phyloP scores from a whole-genome alignment of 64 coral and sea anemone species.

The Hydrozoanthus tunicans region DNA sequence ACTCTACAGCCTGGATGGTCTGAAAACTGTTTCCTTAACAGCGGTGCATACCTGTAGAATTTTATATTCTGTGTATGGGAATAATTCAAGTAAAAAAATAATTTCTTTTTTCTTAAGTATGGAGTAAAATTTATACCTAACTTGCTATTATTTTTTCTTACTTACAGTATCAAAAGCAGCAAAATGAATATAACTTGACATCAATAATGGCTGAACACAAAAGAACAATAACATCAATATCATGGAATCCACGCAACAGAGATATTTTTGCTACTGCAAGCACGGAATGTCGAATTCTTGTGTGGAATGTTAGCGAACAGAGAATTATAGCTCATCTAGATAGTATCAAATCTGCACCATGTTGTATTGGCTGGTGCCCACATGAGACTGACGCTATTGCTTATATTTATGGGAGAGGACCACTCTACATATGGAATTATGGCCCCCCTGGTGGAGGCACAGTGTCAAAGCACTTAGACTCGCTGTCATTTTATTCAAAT shows the following conservation, averaged over 20 bases:
- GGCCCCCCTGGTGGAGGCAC: slow-evolving; percentile 25
- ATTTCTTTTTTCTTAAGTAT: no score
- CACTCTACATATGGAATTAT: slow-evolving; percentile 80
- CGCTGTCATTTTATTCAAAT: slow-evolving; percentile 83
- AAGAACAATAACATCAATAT: slow-evolving; percentile 93
- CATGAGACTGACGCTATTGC: slow-evolving; percentile 68
- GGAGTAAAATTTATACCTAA: not conserved
- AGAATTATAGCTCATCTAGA: slow-evolving; percentile 61
- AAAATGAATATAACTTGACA: slow-evolving; percentile 75
- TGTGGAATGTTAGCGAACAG: slow-evolving; percentile 93
- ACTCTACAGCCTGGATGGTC: no score
- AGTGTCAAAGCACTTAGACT: slow-evolving; percentile 77
- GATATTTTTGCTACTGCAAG: slow-evolving; percentile 90
- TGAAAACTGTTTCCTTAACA: no score
- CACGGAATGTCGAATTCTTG: slow-evolving; percentile 70
- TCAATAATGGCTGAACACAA: slow-evolving; percentile 87
- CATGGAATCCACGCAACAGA: slow-evolving; percentile 84
- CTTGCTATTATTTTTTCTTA: not conserved
- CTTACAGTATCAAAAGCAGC: slow-evolving; percentile 69
- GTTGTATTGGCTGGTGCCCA: slow-evolving; percentile 89
- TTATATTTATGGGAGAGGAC: slow-evolving; percentile 92
- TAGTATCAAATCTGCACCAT: slow-evolving; percentile 69
- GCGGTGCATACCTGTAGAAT: no score
- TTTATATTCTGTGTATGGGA: no score
- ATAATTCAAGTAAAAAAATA: no score